These are phyloP conservation scores for Peromyscus nudipes DNA, from an alignment of 2,797 vertebrate species.

Conservation along the genomic window DNA sequence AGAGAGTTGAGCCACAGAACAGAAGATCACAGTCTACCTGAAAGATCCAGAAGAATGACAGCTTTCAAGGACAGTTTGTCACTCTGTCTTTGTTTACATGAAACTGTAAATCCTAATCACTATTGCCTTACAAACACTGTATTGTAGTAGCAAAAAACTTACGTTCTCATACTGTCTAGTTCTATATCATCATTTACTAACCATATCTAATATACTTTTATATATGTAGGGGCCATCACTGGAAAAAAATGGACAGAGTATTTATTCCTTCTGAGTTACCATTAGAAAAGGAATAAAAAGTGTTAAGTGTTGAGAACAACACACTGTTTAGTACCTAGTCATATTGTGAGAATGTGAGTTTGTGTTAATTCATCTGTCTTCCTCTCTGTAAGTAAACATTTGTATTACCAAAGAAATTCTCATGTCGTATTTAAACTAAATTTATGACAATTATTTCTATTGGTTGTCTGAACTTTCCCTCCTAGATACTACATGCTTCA, in stretches of 20 bases:
- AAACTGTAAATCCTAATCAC: neutral
- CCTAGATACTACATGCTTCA: neutral
- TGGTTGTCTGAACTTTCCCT: neutral
- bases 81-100: neutral
- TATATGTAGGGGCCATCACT: neutral
- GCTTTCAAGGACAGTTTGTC: neutral
- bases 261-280: neutral
- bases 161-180: neutral
- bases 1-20: neutral
- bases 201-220: neutral
- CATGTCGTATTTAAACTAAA: neutral
- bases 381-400: neutral
- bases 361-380: neutral
- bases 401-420: neutral
- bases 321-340: neutral
- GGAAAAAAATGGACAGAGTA: neutral
- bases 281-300: neutral
- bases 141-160: neutral
- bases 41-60: neutral
- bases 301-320: neutral
- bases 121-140: neutral
- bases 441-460: neutral
- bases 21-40: neutral
- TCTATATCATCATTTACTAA: neutral
- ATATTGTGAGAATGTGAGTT: neutral